Conservation (phyloP, 64 coral and sea anemone genomes). For the Pachyseris speciosa region DNA sequence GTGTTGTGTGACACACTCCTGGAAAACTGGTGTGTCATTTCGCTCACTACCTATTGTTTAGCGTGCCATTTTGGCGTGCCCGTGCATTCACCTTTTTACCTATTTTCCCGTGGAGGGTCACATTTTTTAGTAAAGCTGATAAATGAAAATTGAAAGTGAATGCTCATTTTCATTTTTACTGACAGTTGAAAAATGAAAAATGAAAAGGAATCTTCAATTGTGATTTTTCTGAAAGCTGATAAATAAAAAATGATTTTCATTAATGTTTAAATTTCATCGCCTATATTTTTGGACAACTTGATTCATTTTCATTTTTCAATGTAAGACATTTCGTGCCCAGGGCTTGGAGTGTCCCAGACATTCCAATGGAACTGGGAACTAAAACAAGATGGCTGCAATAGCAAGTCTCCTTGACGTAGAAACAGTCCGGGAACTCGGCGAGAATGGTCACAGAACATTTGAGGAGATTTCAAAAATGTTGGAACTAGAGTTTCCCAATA, state of each 20-base stretch:
- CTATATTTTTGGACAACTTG: not conserved
- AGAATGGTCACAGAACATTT: not conserved
- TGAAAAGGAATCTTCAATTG: not conserved
- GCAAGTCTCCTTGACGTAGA: not conserved
- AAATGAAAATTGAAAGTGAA: no score
- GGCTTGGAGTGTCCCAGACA: not conserved
- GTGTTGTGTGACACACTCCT: no score
- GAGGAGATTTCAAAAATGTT: not conserved
- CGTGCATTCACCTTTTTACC: no score
- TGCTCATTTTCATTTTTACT: no score
- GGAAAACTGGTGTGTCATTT: no score
- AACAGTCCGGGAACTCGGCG: not conserved
- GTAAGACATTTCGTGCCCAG: not conserved
- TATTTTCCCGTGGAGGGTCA: no score
- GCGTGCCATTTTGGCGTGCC: no score
- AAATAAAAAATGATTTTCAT: not conserved
- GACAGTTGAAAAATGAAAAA: no score
- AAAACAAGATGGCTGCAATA: not conserved
- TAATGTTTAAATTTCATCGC: not conserved
- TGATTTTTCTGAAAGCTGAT: not conserved
- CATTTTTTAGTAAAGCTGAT: no score
- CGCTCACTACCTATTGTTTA: no score
- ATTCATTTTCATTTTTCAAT: not conserved
- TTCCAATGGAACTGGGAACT: no score
- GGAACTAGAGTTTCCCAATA: not conserved